Evolutionary conservation across 2,797 vertebrate genomes (phyloP).

Genomic region (Neostethus bicornis): DNA sequence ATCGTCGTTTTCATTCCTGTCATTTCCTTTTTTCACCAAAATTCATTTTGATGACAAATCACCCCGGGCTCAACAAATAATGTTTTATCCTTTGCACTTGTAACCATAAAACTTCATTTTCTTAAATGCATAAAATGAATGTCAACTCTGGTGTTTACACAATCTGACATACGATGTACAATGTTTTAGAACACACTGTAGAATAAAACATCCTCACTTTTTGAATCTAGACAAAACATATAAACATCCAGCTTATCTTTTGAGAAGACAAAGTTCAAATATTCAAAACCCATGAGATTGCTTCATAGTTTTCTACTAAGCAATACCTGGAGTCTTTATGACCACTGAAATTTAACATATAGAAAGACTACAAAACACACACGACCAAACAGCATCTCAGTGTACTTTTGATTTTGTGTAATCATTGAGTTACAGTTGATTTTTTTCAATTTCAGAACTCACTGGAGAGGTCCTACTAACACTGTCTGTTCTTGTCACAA

Average conservation of each 20-base stretch:
- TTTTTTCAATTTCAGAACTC: no score
- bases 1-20: slow-evolving; percentile 66
- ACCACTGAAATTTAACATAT: no score
- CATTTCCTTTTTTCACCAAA: slow-evolving; percentile 70
- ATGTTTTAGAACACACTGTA: slow-evolving; percentile 75
- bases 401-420: no score
- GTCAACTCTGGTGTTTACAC: slow-evolving; percentile 75
- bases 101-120: slow-evolving; percentile 77
- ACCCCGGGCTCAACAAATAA: slow-evolving; percentile 73
- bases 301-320: no score
- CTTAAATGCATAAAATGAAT: slow-evolving; percentile 62
- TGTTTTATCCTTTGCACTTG: slow-evolving; percentile 82
- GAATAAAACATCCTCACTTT: slow-evolving; percentile 52
- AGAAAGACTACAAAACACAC: no score
- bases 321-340: no score
- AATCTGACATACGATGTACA: slow-evolving; percentile 75
- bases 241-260: slow-evolving; percentile 37
- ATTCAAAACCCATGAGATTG: slow-evolving; percentile 24
- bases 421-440: no score
- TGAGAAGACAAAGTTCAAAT: slow-evolving; percentile 24
- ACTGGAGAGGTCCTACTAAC: no score
- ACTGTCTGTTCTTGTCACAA: no score
- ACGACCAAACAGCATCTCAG: no score
- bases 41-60: slow-evolving; percentile 83
- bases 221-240: slow-evolving; percentile 48